Evolutionary conservation across 2,797 vertebrate genomes (phyloP), one percentile per base, ranked within the genome.

Genomic region (Orestias chungarensis): DNA sequence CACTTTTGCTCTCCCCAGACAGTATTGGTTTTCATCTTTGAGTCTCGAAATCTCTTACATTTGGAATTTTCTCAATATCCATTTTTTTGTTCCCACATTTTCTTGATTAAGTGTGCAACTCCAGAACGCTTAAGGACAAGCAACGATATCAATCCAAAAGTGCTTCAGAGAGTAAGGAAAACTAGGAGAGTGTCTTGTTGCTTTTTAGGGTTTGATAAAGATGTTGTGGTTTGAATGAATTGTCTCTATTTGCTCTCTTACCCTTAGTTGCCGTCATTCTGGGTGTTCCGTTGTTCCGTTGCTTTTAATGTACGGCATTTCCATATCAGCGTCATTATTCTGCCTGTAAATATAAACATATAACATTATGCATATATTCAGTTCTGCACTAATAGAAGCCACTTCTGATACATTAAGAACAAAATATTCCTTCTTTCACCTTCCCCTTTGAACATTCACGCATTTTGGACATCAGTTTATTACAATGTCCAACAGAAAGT

Each of bases 221-320:
- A 15, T 40, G 20, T 61, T 61, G 59, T n/a, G 1, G 23, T 62
- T 20, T n/a, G n/a, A n/a, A 9, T n/a, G 23, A 17, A 29, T 40
- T 55, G 29, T 14, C 6, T n/a, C n/a, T 31, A 40, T 57, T 69
- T 49, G 49, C n/a, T 65, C 27, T 18, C 75, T 84, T 69, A 91
- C 89, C 80, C 40, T 14, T 44, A 35, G 44, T 64, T 57, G 71
- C 35, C 64, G 69, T 92, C 79, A 87, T 76, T 89, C 75, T 27
- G 35, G 44, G 31, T 18, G 65, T n/a, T 78, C 72, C 49, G 71
- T 50, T 57, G 67, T 76, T 76, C 73, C 85, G 1, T 90, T 88
- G 74, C 74, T 87, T 77, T 78, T 91, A 70, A 52, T 62, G 59
- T 91, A 84, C 70, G 91, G 87, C 79, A 68, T 68, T 1, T 93